These are phyloP conservation scores for Urocyon cinereoargenteus DNA, from an alignment of 2,797 vertebrate species.

Conservation along the genomic window DNA sequence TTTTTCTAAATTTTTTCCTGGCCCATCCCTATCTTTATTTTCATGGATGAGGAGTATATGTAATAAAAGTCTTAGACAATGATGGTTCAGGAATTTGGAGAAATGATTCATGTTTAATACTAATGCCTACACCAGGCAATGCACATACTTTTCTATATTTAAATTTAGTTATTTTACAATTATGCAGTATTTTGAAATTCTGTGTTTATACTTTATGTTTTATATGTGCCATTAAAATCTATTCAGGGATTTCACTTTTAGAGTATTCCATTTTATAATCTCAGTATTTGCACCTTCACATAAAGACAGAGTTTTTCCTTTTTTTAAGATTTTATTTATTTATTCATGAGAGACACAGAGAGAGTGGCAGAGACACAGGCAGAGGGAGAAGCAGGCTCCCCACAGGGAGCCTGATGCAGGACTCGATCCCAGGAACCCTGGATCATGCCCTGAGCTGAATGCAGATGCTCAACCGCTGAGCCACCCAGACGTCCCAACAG, in stretches of 20 bases:
- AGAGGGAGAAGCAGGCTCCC: no score
- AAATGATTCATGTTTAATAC: background rate
- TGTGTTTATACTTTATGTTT: background rate
- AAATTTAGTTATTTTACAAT: slow-evolving; percentile 37
- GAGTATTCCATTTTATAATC: background rate
- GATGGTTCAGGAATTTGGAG: background rate
- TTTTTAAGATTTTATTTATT: no score
- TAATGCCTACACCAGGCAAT: background rate
- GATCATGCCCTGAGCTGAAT: no score
- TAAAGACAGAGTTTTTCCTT: background rate
- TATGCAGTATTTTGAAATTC: slow-evolving; percentile 29
- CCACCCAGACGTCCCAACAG: background rate
- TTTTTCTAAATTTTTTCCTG: background rate
- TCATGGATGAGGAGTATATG: background rate
- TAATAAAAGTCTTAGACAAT: background rate
- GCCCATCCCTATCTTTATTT: background rate
- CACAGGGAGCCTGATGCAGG: no score
- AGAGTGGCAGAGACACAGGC: no score
- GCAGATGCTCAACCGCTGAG: no score
- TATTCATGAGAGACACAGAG: no score
- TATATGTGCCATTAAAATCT: slow-evolving; percentile 5
- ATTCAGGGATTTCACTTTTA: background rate
- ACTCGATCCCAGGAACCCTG: no score
- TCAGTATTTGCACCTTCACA: background rate
- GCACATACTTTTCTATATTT: background rate